A percentile compares a stretch with the other conserved stretches of the same genome.
These are phyloP conservation scores for Umimayanthus kanabou DNA, from an alignment of 92 coral and sea anemone species.

Conservation along the genomic window DNA sequence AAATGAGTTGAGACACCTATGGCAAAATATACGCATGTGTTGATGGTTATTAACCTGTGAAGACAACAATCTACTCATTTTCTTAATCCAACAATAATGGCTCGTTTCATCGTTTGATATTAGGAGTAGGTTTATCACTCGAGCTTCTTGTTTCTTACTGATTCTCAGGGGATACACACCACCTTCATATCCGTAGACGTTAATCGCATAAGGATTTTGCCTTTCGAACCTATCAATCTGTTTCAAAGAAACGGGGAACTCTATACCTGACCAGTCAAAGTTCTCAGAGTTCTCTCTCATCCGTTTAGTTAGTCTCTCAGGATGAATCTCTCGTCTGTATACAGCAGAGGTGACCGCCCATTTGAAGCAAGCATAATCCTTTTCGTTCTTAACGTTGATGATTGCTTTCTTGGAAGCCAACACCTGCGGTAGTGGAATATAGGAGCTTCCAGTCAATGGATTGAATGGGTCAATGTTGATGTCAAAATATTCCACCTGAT, in stretches of 20 bases:
- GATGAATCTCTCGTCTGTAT: conserved; percentile 32
- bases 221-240: too few species aligned
- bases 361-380: too few species aligned
- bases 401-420: conserved; percentile 56
- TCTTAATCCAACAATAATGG: too few species aligned
- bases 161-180: conserved; percentile 44
- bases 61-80: too few species aligned
- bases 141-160: conserved; percentile 27
- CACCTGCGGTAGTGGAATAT: conserved; percentile 31
- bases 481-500: conserved; percentile 46
- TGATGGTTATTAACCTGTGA: conserved; percentile 39
- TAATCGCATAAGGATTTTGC: conserved; percentile 31
- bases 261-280: too few species aligned
- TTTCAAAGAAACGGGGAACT: too few species aligned
- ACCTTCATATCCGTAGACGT: conserved; percentile 49
- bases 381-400: conserved; percentile 60
- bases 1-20: too few species aligned
- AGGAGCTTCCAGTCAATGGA: conserved; percentile 58
- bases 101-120: too few species aligned
- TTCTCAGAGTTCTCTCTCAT: too few species aligned
- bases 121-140: conserved; percentile 33
- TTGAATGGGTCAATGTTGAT: conserved; percentile 49
- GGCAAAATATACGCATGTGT: background rate
- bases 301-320: conserved; percentile 36
- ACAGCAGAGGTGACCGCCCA: too few species aligned